Percentiles rank a stretch among this genome's conserved stretches.
phyloP scores from a whole-genome alignment of 1,140 invertebrate species.

The Scaptomyza pallida region DNA sequence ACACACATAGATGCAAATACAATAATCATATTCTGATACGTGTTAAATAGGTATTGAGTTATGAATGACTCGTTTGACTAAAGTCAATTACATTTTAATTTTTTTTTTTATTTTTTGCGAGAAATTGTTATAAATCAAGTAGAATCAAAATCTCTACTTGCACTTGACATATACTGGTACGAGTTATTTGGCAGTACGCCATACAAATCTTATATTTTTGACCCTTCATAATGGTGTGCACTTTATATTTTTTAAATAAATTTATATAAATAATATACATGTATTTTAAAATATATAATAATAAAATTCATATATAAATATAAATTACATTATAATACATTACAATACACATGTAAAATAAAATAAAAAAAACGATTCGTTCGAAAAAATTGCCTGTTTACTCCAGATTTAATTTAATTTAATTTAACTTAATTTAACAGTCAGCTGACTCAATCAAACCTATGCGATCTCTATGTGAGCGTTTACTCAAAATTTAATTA shows the following conservation, averaged over 20 bases:
- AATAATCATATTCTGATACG: slow-evolving; percentile 45
- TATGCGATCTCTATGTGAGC: too few species aligned
- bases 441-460: too few species aligned
- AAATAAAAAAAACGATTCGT: not conserved
- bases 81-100: not conserved
- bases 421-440: too few species aligned
- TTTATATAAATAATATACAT: not conserved
- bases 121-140: not conserved
- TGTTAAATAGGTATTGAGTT: slow-evolving; percentile 31
- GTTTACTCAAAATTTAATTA: too few species aligned
- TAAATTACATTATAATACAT: not conserved
- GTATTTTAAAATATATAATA: too few species aligned
- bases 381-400: too few species aligned
- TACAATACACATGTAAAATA: not conserved
- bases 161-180: not conserved
- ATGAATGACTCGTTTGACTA: not conserved
- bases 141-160: not conserved
- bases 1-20: slow-evolving; percentile 68
- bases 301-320: not conserved
- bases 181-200: not conserved
- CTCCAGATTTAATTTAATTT: too few species aligned
- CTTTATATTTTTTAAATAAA: not conserved
- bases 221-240: not conserved
- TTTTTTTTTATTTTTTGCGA: slow-evolving; percentile 6
- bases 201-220: not conserved